Evolutionary conservation across 1,140 invertebrate genomes (phyloP).

Genomic region (Diorhabda elongata): DNA sequence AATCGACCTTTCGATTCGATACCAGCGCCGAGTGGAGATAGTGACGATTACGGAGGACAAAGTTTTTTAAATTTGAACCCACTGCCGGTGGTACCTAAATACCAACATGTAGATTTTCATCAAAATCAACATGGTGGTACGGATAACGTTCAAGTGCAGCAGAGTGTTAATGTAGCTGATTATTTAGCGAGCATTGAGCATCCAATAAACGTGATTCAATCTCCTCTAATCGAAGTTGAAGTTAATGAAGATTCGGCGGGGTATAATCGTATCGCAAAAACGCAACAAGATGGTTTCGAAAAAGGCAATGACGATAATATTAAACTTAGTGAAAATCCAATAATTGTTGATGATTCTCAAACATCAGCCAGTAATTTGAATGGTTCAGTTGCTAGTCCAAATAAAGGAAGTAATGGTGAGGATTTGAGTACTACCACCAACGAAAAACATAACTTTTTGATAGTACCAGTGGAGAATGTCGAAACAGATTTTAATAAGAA

Average conservation of each 20-base stretch:
- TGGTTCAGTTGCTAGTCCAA: slow-evolving; percentile 10
- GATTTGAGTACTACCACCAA: slow-evolving; percentile 8
- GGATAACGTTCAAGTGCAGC: slow-evolving; percentile 51
- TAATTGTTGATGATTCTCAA: slow-evolving; percentile 42
- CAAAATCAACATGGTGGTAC: slow-evolving; percentile 20
- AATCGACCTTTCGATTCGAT: slow-evolving; percentile 27
- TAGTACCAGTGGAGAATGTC: slow-evolving; percentile 10
- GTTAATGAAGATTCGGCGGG: slow-evolving; percentile 30
- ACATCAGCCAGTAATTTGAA: slow-evolving; percentile 33
- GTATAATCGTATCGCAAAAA: slow-evolving; percentile 7
- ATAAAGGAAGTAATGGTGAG: slow-evolving; percentile 13
- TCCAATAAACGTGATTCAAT: slow-evolving; percentile 58
- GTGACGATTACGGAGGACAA: slow-evolving; percentile 19
- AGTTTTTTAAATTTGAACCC: slow-evolving; percentile 31
- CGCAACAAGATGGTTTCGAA: not conserved
- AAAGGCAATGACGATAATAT: not conserved
- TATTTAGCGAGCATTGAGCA: slow-evolving; percentile 62
- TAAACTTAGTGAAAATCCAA: slow-evolving; percentile 42
- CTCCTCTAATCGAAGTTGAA: slow-evolving; percentile 58
- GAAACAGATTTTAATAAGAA: not conserved
- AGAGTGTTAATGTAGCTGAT: slow-evolving; percentile 59
- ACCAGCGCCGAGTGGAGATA: slow-evolving; percentile 26
- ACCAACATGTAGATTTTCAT: slow-evolving; percentile 26
- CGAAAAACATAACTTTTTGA: slow-evolving; percentile 27
- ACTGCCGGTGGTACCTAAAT: slow-evolving; percentile 32